Evolutionary conservation across 2,888 invertebrate species (phyloP).

Genomic region (Eilema griseolum): DNA sequence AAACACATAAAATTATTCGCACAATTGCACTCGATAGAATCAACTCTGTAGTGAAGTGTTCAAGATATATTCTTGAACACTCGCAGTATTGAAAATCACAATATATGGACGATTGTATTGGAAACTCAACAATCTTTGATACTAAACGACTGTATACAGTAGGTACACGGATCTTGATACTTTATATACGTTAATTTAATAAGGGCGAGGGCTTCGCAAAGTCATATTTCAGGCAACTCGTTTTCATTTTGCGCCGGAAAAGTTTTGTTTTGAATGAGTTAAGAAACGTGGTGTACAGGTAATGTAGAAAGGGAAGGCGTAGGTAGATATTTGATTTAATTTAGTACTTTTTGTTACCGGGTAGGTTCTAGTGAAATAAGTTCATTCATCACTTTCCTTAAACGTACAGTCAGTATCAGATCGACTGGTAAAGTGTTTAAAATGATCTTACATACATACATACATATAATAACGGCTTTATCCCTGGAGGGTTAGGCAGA

Average conservation of each 20-base stretch:
- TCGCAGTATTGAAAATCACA: conserved; percentile 7
- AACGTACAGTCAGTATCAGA: too few species aligned
- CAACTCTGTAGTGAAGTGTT: background rate
- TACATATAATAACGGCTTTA: too few species aligned
- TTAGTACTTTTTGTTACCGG: background rate
- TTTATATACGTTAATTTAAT: conserved; percentile 44
- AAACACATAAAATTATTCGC: conserved; percentile 3
- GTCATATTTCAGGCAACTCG: conserved; percentile 54
- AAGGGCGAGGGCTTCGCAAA: conserved; percentile 36
- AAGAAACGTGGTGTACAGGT: conserved; percentile 9
- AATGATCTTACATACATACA: too few species aligned
- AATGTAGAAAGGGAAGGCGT: background rate
- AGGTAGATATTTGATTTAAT: background rate
- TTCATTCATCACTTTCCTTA: background rate
- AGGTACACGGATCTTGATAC: conserved; percentile 42
- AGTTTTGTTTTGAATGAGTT: conserved; percentile 37
- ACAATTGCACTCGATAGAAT: conserved; percentile 5
- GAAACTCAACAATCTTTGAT: background rate
- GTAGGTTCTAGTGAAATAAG: background rate
- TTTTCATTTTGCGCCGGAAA: conserved; percentile 47
- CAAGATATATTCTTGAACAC: conserved; percentile 1
- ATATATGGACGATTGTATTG: conserved; percentile 1
- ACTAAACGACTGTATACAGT: background rate
- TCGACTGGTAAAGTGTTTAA: too few species aligned
- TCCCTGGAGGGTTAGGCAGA: too few species aligned